Evolutionary conservation across 1,140 invertebrate genomes (phyloP), one percentile per base, ranked within the genome.

Genomic region (Aphidius ervi): DNA sequence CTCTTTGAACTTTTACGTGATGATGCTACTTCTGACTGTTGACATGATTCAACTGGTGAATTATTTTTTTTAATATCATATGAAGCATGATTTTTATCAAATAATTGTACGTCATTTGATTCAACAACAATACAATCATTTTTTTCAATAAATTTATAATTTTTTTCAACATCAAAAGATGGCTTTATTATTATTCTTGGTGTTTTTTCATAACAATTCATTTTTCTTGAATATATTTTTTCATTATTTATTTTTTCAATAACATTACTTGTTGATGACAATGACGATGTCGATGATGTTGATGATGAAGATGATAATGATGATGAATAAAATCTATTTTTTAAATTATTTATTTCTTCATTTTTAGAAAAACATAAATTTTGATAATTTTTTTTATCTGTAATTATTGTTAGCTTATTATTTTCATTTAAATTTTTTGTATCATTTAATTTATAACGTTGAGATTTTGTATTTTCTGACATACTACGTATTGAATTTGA

Each of bases 161-260:
- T 55, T 4, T 50, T 59, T 9, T 63, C 65, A 4, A 49, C 37
- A 40, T 59, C 57, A 37, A 59, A 63, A 0, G 59, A 58, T 39
- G 2, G 23, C 4, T 59, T 63, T 9, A 50, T 59, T 50, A 64
- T 56, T 50, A 64, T 56, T 16, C 52, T 65, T 3, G 54, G 56
- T 5, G 65, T 10, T 43, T 67, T 68, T 6, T 72, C 68, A 43
- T 74, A 72, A n/a, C 62, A 67, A 10, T 73, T 73, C 1, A 56
- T 54, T 2, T 68, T 61, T 3, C 58, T 59, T 4, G 67, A 59
- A n/a, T 69, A 64, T 5, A 64, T 50, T 8, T 66, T 58, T 5
- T 65, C 63, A 56, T 67, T 69, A 37, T 63, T 63, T 40, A 67
- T 50, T 10, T 53, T 46, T 16, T 41, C 61, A 10, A 40, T 50